A percentile compares a stretch with the other conserved stretches of the same genome.
Conservation (phyloP, 2,888 invertebrate species). For the Andrena chrysosceles region DNA sequence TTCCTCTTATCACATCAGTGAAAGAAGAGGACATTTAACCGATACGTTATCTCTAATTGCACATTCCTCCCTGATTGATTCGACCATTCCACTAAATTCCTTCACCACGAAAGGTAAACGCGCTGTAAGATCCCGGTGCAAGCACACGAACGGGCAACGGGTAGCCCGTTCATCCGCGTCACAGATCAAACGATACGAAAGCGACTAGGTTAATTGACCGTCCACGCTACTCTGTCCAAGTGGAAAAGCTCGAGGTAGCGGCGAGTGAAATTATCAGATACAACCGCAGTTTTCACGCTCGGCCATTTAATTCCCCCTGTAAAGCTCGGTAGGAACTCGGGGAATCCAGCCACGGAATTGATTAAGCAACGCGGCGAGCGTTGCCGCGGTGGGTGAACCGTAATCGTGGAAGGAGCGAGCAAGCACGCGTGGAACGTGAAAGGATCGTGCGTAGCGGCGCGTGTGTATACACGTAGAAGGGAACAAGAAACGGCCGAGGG, state of each 20-base stretch:
- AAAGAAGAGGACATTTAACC: background rate
- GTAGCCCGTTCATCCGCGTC: background rate
- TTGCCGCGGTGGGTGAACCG: conserved; percentile 58
- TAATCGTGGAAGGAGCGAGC: conserved; percentile 44
- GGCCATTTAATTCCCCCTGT: conserved; percentile 8
- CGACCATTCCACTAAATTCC: background rate
- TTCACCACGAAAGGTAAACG: background rate
- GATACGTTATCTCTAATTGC: background rate
- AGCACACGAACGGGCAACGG: too few relatives aligned
- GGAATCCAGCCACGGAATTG: conserved; percentile 44
- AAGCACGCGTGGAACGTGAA: conserved; percentile 71
- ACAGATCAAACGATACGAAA: background rate
- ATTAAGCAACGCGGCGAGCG: conserved; percentile 63
- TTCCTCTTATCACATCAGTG: background rate
- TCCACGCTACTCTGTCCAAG: background rate
- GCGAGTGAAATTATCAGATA: conserved; percentile 16
- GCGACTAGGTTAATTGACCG: conserved; percentile 3
- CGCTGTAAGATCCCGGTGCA: background rate
- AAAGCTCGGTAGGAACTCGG: conserved; percentile 44
- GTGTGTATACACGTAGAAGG: conserved; percentile 48
- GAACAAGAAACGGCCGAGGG: conserved; percentile 56
- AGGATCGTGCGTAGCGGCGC: conserved; percentile 62
- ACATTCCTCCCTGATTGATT: background rate
- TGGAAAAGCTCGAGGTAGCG: background rate
- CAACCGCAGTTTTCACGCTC: conserved; percentile 11